Percentiles rank a stretch among this genome's conserved stretches.
These are phyloP conservation scores for Hemitrygon akajei DNA, from an alignment of 2,797 vertebrate species.

Conservation along the genomic window DNA sequence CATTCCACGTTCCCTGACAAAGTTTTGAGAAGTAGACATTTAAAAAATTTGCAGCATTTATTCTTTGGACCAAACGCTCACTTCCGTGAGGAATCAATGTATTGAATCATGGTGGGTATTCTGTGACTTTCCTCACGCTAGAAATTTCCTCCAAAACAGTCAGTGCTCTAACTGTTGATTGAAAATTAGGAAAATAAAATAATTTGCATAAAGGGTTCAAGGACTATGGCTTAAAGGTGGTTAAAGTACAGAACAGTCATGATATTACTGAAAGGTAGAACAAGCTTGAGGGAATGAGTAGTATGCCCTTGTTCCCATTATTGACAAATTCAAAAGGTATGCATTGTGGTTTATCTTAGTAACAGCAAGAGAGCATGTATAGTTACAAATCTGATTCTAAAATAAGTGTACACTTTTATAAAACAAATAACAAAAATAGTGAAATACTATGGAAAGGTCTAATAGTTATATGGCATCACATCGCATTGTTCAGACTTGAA, in stretches of 20 bases:
- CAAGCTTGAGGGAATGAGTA: neutral
- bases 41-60: neutral
- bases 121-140: neutral
- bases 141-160: neutral
- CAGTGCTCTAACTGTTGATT: neutral
- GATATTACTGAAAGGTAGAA: neutral
- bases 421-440: neutral
- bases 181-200: neutral
- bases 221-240: neutral
- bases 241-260: neutral
- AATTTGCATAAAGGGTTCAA: neutral
- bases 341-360: neutral
- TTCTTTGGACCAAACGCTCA: no score
- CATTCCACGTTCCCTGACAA: neutral
- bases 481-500: neutral
- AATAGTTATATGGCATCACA: neutral
- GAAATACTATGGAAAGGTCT: neutral
- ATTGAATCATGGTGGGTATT: neutral
- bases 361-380: neutral
- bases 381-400: neutral
- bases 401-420: neutral
- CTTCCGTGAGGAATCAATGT: neutral
- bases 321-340: neutral
- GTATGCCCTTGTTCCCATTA: neutral
- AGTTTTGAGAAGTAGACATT: neutral